Base-by-base conservation (phyloP, 2,797 vertebrate genomes). In the Odontamblyopus lacepedii region DNA sequence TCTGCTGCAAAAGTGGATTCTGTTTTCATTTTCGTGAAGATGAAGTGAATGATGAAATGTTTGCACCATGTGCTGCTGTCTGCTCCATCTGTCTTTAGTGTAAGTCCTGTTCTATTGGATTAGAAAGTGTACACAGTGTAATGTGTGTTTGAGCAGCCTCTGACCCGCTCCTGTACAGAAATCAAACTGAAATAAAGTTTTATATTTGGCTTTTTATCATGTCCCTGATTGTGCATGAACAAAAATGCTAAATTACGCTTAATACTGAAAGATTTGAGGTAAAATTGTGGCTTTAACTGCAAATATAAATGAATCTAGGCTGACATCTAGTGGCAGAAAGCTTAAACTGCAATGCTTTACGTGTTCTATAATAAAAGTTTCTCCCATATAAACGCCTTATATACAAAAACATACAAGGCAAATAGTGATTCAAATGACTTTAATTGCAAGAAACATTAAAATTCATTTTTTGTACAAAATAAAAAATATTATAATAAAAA, bases 21-120 rank as follows among this genome's bases (percentile, higher is more conserved):
- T 67, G 29, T 19, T 35, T 2, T 68, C 55, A 78, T 62, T 55
- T 41, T 70, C 57, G 27, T 64, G 62, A 32, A 79, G 63, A 67
- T 76, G 69, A 65, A 68, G 57, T 64, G 63, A 71, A 48, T 74
- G 68, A 51, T 68, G 71, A 67, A 53, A 56, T 69, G 61, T 63
- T 63, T 72, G 35, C 64, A 69, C 64, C 59, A 63, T 65, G 65
- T 67, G 65, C 65, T 67, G 41, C 35, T 38, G 35, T 38, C 35
- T 38, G 35, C 41, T 61, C 63, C 41, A 30, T 27, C 23, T 12
- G 57, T 66, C 44, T 73, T 53, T 41, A 67, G 38, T 29, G 48
- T 30, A 51, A 44, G 67, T 72, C 57, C 59, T 75, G 35, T 78
- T 83, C 77, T 56, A 73, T 73, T 64, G 72, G 56, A 87, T 80